Conservation (phyloP, 2,888 invertebrate genomes). For the Baronia brevicornis region DNA sequence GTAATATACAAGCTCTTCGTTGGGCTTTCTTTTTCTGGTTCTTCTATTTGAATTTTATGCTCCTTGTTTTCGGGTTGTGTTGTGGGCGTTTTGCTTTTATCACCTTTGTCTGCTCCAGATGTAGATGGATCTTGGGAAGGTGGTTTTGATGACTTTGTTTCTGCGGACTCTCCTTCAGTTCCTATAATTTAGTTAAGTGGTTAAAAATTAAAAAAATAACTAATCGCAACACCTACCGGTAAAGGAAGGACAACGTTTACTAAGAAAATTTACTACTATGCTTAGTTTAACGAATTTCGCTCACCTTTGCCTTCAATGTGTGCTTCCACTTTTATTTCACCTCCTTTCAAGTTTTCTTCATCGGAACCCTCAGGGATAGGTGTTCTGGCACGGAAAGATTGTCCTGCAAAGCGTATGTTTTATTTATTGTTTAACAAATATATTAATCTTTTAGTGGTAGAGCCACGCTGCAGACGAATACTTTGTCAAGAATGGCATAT, state of each 20-base stretch:
- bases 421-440: background rate
- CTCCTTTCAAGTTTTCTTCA: slow-evolving; percentile 55
- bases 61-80: slow-evolving; percentile 39
- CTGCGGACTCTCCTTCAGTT: slow-evolving; percentile 46
- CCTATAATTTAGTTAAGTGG: slow-evolving; percentile 27
- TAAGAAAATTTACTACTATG: background rate
- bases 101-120: slow-evolving; percentile 32
- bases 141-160: slow-evolving; percentile 44
- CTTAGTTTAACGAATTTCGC: background rate
- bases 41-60: slow-evolving; percentile 52
- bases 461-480: background rate
- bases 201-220: background rate
- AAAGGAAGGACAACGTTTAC: background rate
- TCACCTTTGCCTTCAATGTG: slow-evolving; percentile 61
- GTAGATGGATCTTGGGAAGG: slow-evolving; percentile 49
- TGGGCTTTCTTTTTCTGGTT: slow-evolving; percentile 46
- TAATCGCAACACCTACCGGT: background rate
- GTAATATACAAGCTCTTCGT: slow-evolving; percentile 48
- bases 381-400: slow-evolving; percentile 68
- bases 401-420: slow-evolving; percentile 31
- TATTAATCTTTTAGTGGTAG: background rate
- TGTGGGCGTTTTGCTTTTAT: slow-evolving; percentile 34
- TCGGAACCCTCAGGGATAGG: slow-evolving; percentile 76
- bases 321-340: slow-evolving; percentile 57
- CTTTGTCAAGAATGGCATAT: too few species aligned